Base-by-base conservation (phyloP, 2,888 invertebrate genomes). In the Steinernema hermaphroditum region DNA sequence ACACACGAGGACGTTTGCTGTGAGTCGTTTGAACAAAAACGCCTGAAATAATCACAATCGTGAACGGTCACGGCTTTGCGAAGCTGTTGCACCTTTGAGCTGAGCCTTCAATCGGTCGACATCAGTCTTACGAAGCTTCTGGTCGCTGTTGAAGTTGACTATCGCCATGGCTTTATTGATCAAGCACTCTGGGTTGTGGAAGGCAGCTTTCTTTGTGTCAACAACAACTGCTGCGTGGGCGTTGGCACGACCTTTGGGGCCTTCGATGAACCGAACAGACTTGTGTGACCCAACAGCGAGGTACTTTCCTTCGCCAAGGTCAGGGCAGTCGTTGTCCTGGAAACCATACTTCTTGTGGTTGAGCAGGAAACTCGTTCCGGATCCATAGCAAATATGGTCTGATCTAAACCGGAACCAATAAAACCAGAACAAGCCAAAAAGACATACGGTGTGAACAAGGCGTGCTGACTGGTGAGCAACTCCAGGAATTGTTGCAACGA, bases 241-340 rank as follows among this genome's bases (percentile, higher is more conserved):
- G 44, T 70, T 46, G 4, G 54, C 74, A 29, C 74, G 74, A 4
- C 77, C 77, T 9, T 49, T 34, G 14, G 77, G 77, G 12, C 77
- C 74, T 71, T 70, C 74, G 29, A 76, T 54, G 24, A 62, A 49
- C 24, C 77, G 77, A 29, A 74, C 72, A 14, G 70, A 70, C 43
- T 77, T 77, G 43, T 77, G 76, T 14, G 71, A 68, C 24, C 77
- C 77, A 62, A 77, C 71, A 1, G 73, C 76, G 34, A 77, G 43
- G 50, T 73, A 77, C 62, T 74, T 72, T 54, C 69, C 69, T 43
- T 73, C 57, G 32, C 74, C 70, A 22, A 77, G 70, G 29, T 62
- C 43, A 22, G 76, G 77, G 34, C 72, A 68, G 68, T 77, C 77
- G 0, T 70, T 62, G n/a, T 54, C 32, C 32, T 37, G 62, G 57